These are phyloP conservation scores for Psammodynastes pulverulentus DNA, from an alignment of 2,113 vertebrate species.

Conservation along the genomic window DNA sequence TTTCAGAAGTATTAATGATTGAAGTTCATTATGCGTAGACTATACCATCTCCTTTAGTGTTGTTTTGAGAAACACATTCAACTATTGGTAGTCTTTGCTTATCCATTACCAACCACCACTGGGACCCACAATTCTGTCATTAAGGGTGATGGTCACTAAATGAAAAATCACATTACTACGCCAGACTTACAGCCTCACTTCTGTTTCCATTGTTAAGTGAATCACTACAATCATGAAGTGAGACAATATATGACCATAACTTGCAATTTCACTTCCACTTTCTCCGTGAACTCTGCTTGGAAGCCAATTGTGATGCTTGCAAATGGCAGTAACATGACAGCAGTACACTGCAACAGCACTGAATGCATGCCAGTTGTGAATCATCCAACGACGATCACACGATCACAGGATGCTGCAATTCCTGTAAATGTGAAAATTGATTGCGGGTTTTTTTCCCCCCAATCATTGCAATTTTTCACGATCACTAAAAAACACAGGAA, in stretches of 20 bases:
- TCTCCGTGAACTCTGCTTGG: neutral
- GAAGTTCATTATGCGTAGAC: neutral
- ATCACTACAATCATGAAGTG: neutral
- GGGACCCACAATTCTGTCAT: neutral
- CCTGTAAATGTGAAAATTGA: neutral
- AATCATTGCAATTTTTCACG: neutral
- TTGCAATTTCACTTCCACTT: neutral
- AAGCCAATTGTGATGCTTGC: neutral
- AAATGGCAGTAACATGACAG: neutral
- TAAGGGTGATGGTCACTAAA: neutral
- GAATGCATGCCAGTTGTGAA: neutral
- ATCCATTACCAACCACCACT: neutral
- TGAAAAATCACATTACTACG: neutral
- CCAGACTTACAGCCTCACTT: neutral
- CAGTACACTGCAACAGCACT: neutral
- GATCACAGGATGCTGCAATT: neutral
- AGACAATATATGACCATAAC: neutral
- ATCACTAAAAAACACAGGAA: neutral
- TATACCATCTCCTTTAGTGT: neutral
- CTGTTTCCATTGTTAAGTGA: neutral
- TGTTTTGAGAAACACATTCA: neutral
- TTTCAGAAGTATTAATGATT: neutral
- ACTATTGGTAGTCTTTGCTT: neutral
- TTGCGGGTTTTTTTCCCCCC: neutral
- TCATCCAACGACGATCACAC: neutral